These are phyloP conservation scores for Phengaris arion DNA, from an alignment of 2,888 invertebrate genomes.

Conservation along the genomic window DNA sequence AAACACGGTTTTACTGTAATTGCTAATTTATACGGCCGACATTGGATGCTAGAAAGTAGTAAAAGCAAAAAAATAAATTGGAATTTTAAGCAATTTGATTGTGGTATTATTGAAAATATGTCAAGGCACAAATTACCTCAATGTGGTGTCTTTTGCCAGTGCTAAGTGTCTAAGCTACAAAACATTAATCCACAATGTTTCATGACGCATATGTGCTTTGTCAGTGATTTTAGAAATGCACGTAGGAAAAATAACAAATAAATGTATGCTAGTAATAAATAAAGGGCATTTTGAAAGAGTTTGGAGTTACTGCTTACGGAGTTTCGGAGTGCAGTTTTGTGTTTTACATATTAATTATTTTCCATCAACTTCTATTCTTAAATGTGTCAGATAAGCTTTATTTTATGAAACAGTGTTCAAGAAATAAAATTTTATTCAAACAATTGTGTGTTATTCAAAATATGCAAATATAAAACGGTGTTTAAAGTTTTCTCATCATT, in stretches of 20 bases:
- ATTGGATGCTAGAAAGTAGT: not conserved
- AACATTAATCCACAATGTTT: not conserved
- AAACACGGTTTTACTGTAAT: too few relatives aligned
- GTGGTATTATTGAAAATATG: slow-evolving; percentile 1
- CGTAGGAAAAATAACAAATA: not conserved
- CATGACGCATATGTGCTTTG: not conserved
- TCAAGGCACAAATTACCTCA: not conserved
- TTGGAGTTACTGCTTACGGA: not conserved
- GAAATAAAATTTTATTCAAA: slow-evolving; percentile 20
- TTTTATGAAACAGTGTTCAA: not conserved
- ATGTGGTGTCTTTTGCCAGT: not conserved
- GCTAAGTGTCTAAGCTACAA: not conserved
- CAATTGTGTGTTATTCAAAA: slow-evolving; percentile 2
- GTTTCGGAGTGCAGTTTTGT: not conserved
- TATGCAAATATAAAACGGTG: not conserved
- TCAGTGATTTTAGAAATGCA: not conserved
- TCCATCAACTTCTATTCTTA: not conserved
- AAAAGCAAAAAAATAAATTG: not conserved
- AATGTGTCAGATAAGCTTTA: not conserved
- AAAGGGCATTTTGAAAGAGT: not conserved
- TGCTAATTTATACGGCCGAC: not conserved
- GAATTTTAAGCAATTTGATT: not conserved
- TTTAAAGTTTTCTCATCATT: too few relatives aligned
- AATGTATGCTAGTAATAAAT: not conserved
- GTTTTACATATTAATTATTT: not conserved